Conservation (phyloP, 2,888 invertebrate species). For the Oscheius sp. region DNA sequence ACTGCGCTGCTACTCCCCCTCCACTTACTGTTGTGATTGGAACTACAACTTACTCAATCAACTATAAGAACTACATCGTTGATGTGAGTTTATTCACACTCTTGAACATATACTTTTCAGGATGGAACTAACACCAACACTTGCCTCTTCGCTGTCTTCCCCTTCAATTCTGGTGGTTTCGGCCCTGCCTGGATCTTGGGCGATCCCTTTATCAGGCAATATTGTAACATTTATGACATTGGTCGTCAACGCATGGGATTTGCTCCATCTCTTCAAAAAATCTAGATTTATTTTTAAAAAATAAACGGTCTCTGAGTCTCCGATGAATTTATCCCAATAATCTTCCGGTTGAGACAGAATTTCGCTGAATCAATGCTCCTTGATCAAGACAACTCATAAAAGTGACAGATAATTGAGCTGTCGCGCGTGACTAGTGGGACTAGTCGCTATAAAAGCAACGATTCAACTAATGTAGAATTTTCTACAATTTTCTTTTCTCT, state of each 20-base stretch:
- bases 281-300: neutral
- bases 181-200: slow-evolving; percentile 53
- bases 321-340: too few relatives aligned
- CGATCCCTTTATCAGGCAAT: slow-evolving; percentile 56
- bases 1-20: slow-evolving; percentile 34
- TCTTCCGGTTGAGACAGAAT: too few relatives aligned
- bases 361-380: too few relatives aligned
- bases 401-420: too few relatives aligned
- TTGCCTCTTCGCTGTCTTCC: slow-evolving; percentile 36
- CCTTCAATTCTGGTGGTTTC: slow-evolving; percentile 38
- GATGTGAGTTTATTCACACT: too few relatives aligned
- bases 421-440: too few relatives aligned
- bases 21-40: slow-evolving; percentile 41
- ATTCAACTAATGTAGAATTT: too few relatives aligned
- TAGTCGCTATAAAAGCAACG: too few relatives aligned
- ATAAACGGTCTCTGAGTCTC: too few relatives aligned
- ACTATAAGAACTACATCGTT: slow-evolving; percentile 33
- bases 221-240: slow-evolving; percentile 30
- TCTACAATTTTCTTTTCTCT: too few relatives aligned
- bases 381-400: too few relatives aligned
- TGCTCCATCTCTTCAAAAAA: slow-evolving; percentile 23
- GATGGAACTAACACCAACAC: slow-evolving; percentile 13
- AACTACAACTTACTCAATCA: slow-evolving; percentile 35
- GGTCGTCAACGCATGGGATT: slow-evolving; percentile 26
- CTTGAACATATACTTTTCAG: too few relatives aligned